These are phyloP conservation scores for Paracanthobrama guichenoti DNA, from an alignment of 2,113 vertebrate species.

Conservation along the genomic window DNA sequence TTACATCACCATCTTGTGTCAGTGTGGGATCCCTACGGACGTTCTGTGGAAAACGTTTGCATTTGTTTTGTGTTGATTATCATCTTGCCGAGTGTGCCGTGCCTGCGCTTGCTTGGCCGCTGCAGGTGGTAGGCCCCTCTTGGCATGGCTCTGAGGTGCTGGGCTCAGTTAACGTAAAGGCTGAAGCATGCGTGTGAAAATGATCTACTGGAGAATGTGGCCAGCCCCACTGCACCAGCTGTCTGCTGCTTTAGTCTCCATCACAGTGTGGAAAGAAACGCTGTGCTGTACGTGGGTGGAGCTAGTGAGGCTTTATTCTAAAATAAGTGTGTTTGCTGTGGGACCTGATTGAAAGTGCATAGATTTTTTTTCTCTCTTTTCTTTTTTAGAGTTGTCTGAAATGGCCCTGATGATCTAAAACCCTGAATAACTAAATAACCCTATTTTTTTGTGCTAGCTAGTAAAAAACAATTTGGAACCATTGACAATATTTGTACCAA, in stretches of 20 bases:
- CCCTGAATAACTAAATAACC: too few species aligned
- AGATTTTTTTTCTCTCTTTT: background rate
- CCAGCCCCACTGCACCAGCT: constrained; percentile 67
- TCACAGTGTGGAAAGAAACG: constrained; percentile 13
- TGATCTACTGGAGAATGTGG: constrained; percentile 68
- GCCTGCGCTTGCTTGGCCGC: constrained; percentile 60
- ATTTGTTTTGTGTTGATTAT: constrained; percentile 60
- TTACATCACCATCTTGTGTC: constrained; percentile 22
- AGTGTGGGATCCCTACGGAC: background rate
- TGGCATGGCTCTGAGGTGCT: constrained; percentile 67
- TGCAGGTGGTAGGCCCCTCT: constrained; percentile 72
- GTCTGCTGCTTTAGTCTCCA: constrained; percentile 49
- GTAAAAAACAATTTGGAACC: background rate
- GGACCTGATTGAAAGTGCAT: background rate
- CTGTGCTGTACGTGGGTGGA: constrained; percentile 4
- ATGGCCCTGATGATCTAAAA: too few species aligned
- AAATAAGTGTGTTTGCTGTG: constrained; percentile 1
- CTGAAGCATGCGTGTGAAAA: constrained; percentile 70
- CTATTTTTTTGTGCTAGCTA: too few species aligned
- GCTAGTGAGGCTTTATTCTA: background rate
- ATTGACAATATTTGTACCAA: background rate
- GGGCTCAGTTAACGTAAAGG: constrained; percentile 73
- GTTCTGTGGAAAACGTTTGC: constrained; percentile 43
- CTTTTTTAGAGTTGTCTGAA: background rate
- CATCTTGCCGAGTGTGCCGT: constrained; percentile 62